A percentile compares a stretch with the other conserved stretches of the same genome.
Evolutionary conservation across 2,113 vertebrate species (phyloP).

Genomic region (Nicator chloris): DNA sequence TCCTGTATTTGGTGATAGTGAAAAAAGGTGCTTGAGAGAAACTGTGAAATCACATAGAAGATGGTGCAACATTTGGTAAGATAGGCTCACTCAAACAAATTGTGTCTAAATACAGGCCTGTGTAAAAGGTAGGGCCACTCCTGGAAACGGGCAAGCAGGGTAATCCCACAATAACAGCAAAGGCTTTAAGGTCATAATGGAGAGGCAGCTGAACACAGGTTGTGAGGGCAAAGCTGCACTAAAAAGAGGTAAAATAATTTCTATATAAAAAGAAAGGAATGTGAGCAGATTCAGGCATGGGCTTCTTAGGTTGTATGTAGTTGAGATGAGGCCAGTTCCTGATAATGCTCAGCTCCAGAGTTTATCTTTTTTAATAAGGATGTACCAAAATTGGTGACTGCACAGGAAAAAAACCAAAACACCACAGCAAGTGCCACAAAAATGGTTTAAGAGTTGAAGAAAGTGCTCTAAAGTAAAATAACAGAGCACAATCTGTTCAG

Average conservation of each 20-base stretch:
- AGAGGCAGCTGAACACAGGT: not conserved
- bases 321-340: not conserved
- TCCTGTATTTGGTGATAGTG: not conserved
- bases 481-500: not conserved
- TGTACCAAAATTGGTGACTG: not conserved
- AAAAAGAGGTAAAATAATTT: not conserved
- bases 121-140: not conserved
- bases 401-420: not conserved
- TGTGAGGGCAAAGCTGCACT: not conserved
- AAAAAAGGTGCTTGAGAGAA: not conserved
- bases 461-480: not conserved
- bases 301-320: not conserved
- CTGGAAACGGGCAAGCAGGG: not conserved
- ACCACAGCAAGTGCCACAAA: not conserved
- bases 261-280: not conserved
- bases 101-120: not conserved
- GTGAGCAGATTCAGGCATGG: not conserved
- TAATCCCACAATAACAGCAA: not conserved
- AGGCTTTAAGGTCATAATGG: not conserved
- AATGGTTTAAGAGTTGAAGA: not conserved
- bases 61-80: not conserved
- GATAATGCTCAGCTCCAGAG: not conserved
- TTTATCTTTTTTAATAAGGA: not conserved
- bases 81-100: not conserved
- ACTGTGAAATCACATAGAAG: not conserved